A percentile compares a stretch with the other conserved stretches of the same genome.
These are phyloP conservation scores for Oasisia sp. DNA, from an alignment of 2,888 invertebrate genomes.

Conservation along the genomic window DNA sequence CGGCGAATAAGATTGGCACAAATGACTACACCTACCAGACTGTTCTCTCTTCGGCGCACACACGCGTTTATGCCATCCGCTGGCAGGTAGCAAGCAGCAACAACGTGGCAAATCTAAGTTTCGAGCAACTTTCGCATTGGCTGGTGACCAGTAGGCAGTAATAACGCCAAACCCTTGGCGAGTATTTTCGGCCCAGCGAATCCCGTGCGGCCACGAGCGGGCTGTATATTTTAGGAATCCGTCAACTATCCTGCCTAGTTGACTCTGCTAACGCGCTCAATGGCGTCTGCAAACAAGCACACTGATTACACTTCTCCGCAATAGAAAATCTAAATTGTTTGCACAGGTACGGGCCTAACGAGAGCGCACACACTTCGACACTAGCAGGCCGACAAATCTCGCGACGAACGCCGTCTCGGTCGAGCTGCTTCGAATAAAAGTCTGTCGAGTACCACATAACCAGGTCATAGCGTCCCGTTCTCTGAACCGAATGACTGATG, in stretches of 20 bases:
- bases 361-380: background rate
- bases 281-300: background rate
- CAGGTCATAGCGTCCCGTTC: background rate
- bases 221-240: background rate
- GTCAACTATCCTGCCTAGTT: constrained; percentile 10
- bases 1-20: background rate
- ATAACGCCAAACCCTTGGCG: background rate
- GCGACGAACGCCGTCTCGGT: background rate
- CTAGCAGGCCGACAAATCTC: background rate
- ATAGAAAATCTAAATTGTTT: background rate
- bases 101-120: background rate
- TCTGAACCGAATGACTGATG: background rate
- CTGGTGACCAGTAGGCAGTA: background rate
- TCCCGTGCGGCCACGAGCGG: background rate
- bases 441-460: background rate
- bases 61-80: background rate
- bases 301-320: background rate
- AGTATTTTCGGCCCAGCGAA: background rate
- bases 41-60: background rate
- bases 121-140: background rate
- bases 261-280: background rate
- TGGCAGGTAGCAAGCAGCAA: background rate
- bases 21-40: background rate
- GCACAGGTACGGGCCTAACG: background rate
- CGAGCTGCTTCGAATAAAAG: background rate